Conservation (phyloP, 30 jellyfish, hydroid and myxozoan genomes). For the Rhopilema esculentum region DNA sequence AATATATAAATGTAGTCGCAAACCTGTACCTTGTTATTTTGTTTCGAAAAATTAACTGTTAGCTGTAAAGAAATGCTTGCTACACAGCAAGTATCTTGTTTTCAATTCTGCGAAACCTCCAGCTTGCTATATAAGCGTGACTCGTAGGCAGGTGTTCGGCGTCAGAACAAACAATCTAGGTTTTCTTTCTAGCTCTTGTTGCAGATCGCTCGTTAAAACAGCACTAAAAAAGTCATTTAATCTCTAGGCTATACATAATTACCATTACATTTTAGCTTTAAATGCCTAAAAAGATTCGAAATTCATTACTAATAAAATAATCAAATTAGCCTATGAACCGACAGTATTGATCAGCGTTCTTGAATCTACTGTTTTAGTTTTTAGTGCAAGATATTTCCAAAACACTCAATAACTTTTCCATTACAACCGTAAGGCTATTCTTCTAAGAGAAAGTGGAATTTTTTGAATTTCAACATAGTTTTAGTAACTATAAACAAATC, state of each 20-base stretch:
- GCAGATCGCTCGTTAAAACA: background rate
- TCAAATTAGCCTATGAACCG: background rate
- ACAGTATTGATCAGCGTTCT: background rate
- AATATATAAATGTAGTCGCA: too few species aligned
- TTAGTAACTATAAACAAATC: background rate
- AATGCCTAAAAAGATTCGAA: background rate
- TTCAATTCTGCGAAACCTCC: background rate
- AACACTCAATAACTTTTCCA: background rate
- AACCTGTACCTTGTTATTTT: too few species aligned
- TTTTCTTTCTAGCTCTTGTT: background rate
- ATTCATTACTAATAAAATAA: background rate
- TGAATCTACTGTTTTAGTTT: background rate
- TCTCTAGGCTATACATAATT: too few species aligned
- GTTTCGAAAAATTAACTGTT: too few species aligned
- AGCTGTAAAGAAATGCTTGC: too few species aligned
- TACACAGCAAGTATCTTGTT: too few species aligned
- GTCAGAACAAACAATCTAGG: background rate
- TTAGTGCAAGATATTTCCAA: background rate
- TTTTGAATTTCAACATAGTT: background rate
- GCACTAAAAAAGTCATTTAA: background rate
- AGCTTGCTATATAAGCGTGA: background rate
- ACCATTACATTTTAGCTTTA: background rate
- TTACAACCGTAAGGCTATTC: background rate
- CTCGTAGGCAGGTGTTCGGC: background rate
- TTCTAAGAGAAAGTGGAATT: background rate